These are phyloP conservation scores for Phortica magna DNA, from an alignment of 2,888 invertebrate genomes.

Conservation along the genomic window DNA sequence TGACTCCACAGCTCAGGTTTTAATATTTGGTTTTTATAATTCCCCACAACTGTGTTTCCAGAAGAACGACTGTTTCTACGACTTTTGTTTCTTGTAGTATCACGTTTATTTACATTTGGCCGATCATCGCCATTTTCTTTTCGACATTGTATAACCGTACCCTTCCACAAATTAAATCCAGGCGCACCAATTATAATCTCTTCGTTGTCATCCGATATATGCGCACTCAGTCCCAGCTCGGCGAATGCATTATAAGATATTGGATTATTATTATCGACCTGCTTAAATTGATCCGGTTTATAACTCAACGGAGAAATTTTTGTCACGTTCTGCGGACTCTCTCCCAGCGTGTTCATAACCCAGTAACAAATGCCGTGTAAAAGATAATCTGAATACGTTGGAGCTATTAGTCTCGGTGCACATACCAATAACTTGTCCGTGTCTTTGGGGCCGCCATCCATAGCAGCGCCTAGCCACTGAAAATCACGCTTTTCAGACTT, in stretches of 20 bases:
- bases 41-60: conserved; percentile 50
- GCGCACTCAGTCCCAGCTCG: conserved; percentile 76
- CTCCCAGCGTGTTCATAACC: conserved; percentile 71
- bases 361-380: conserved; percentile 78
- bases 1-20: conserved; percentile 72
- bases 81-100: conserved; percentile 54
- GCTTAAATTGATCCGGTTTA: conserved; percentile 65
- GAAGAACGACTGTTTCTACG: conserved; percentile 48
- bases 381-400: conserved; percentile 68
- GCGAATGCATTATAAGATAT: conserved; percentile 74
- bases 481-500: conserved; percentile 77
- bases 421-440: conserved; percentile 78
- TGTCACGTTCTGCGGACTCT: conserved; percentile 66
- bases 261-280: conserved; percentile 43
- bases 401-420: conserved; percentile 75
- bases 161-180: conserved; percentile 76
- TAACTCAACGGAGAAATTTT: conserved; percentile 76
- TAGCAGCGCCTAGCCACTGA: conserved; percentile 79
- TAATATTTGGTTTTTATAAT: conserved; percentile 68
- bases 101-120: conserved; percentile 74
- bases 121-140: conserved; percentile 62
- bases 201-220: conserved; percentile 75
- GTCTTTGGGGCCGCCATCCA: conserved; percentile 78
- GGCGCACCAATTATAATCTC: conserved; percentile 77
- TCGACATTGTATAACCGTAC: conserved; percentile 75